Conservation (phyloP, 1,140 invertebrate species). For the Nylanderia fulva region DNA sequence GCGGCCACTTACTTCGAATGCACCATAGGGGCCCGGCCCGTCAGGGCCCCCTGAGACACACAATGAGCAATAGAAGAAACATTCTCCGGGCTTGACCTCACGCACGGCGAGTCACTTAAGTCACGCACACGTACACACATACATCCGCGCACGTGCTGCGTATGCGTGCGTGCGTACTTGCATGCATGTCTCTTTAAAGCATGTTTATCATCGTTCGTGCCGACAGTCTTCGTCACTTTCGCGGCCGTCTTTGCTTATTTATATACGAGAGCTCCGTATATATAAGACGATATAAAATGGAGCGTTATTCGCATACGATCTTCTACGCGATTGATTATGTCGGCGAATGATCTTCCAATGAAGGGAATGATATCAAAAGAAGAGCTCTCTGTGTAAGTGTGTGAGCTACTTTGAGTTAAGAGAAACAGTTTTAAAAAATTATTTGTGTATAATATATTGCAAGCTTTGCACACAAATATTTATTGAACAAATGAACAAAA, state of each 20-base stretch:
- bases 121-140: conserved; percentile 53
- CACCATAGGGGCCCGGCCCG: conserved; percentile 2
- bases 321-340: conserved; percentile 17
- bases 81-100: conserved; percentile 76
- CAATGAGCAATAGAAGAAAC: conserved; percentile 72
- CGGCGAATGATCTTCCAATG: conserved; percentile 15
- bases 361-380: neutral
- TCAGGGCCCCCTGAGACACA: conserved; percentile 42
- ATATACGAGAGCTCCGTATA: conserved; percentile 26
- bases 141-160: neutral
- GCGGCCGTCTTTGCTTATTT: conserved; percentile 45
- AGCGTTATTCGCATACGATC: conserved; percentile 22
- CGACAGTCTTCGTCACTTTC: conserved; percentile 36
- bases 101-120: conserved; percentile 63
- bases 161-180: conserved; percentile 31
- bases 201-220: conserved; percentile 43
- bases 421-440: neutral
- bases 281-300: conserved; percentile 48
- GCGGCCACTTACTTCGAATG: conserved; percentile 34
- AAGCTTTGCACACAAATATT: neutral
- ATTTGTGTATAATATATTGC: neutral
- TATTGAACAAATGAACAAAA: neutral
- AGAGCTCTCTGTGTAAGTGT: neutral
- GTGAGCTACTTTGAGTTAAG: neutral
- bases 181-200: conserved; percentile 57